These are phyloP conservation scores for Erpobdella octoculata DNA, from an alignment of 2,888 invertebrate species.

Conservation along the genomic window DNA sequence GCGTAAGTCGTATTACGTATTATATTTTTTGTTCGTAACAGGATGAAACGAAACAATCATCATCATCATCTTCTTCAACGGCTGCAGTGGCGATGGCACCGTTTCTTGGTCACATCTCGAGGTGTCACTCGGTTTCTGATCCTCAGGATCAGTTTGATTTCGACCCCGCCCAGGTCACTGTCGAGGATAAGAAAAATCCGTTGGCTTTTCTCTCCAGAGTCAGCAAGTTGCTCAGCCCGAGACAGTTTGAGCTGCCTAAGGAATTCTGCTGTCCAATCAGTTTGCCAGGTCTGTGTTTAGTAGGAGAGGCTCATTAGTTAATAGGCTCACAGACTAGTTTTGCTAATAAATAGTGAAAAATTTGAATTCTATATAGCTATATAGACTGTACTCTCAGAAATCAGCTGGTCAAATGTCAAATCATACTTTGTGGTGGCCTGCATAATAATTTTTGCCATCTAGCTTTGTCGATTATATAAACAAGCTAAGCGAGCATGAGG, in stretches of 20 bases:
- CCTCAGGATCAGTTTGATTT: constrained; percentile 19
- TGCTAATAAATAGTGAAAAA: neutral
- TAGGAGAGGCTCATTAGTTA: neutral
- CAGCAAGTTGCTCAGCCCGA: constrained; percentile 67
- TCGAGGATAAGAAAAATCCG: constrained; percentile 27
- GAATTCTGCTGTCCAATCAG: constrained; percentile 59
- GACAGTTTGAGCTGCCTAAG: constrained; percentile 76
- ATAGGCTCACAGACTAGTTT: neutral
- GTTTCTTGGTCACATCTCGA: no score
- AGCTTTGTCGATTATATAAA: no score
- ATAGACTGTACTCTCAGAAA: neutral
- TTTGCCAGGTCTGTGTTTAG: constrained; percentile 46
- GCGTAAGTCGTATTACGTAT: no score
- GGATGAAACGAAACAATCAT: no score
- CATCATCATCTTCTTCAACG: no score
- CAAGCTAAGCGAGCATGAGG: no score
- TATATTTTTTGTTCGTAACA: no score
- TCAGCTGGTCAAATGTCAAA: no score
- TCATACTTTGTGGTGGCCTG: no score
- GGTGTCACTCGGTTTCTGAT: neutral
- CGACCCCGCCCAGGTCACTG: constrained; percentile 21
- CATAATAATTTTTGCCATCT: no score
- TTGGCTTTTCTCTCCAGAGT: neutral
- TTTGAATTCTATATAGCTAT: neutral
- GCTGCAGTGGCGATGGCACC: no score